Percentiles rank a stretch among this genome's conserved stretches.
phyloP scores from a whole-genome alignment of 2,888 invertebrate species.

The Lasius fuliginosus region DNA sequence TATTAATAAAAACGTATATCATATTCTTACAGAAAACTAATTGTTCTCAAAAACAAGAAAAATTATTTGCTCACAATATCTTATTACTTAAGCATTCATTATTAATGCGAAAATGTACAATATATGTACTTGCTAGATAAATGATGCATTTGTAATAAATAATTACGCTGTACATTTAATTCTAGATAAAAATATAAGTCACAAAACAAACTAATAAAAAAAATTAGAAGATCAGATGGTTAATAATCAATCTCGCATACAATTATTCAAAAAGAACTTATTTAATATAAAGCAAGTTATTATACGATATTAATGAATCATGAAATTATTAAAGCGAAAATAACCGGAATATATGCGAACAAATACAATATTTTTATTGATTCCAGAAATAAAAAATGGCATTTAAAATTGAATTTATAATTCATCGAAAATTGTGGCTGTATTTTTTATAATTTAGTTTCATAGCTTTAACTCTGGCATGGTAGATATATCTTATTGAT shows the following conservation, averaged over 20 bases:
- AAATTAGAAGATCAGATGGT: constrained; percentile 6
- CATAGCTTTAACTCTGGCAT: not conserved
- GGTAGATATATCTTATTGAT: constrained; percentile 30
- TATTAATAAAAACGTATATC: not conserved
- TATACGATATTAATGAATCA: not conserved
- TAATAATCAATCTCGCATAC: not conserved
- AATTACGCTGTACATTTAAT: not conserved
- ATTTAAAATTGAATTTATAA: constrained; percentile 15
- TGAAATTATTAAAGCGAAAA: not conserved
- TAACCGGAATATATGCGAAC: not conserved
- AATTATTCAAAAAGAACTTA: not conserved
- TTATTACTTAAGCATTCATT: not conserved
- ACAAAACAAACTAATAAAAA: not conserved
- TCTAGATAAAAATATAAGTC: constrained; percentile 12
- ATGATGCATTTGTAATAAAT: constrained; percentile 3
- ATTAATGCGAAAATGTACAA: not conserved
- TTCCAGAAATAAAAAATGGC: not conserved
- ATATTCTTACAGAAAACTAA: not conserved
- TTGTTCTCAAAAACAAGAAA: not conserved
- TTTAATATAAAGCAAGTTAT: not conserved
- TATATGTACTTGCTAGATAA: not conserved
- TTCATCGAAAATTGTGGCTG: not conserved
- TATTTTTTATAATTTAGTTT: constrained; percentile 20
- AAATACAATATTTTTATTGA: not conserved
- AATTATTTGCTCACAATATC: not conserved